phyloP scores from a whole-genome alignment of 2,113 vertebrate genomes.

The Cephalopholis sonnerati region DNA sequence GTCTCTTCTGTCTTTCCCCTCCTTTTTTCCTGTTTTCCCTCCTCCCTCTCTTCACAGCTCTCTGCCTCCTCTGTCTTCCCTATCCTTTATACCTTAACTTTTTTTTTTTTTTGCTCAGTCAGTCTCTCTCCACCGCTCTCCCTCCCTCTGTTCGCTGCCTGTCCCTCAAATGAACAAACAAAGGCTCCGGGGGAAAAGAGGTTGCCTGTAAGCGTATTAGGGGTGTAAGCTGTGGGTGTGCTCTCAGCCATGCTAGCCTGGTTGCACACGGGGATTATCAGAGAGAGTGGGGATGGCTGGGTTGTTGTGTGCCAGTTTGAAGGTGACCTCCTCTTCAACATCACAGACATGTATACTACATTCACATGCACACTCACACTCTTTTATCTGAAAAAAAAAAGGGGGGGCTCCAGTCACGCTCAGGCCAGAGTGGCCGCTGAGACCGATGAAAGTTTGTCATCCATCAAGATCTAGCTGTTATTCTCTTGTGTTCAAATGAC shows the following conservation, averaged over 20 bases:
- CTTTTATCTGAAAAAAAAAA: not conserved
- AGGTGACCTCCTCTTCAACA: conserved; percentile 72
- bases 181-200: conserved; percentile 52
- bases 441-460: conserved; percentile 15
- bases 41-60: conserved; percentile 4
- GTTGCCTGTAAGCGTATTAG: conserved; percentile 75
- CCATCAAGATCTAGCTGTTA: conserved; percentile 18
- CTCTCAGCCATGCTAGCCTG: conserved; percentile 61
- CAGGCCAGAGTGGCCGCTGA: not conserved
- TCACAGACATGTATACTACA: conserved; percentile 24
- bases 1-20: conserved; percentile 25
- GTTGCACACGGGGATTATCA: conserved; percentile 70
- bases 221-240: conserved; percentile 70
- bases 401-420: not conserved
- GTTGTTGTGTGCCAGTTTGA: conserved; percentile 59
- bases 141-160: conserved; percentile 48
- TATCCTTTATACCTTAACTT: conserved; percentile 1
- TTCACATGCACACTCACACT: conserved; percentile 8
- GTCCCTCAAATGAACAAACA: conserved; percentile 70
- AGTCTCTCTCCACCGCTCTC: conserved; percentile 19
- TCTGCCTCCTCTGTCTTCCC: not conserved
- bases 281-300: conserved; percentile 38
- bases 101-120: conserved; percentile 4
- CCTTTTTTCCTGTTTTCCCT: conserved; percentile 25
- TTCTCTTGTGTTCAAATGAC: conserved; percentile 36